These are phyloP conservation scores for Strongylocentrotus purpuratus DNA, from an alignment of 35 echinoderm and acorn worm species.

Conservation along the genomic window DNA sequence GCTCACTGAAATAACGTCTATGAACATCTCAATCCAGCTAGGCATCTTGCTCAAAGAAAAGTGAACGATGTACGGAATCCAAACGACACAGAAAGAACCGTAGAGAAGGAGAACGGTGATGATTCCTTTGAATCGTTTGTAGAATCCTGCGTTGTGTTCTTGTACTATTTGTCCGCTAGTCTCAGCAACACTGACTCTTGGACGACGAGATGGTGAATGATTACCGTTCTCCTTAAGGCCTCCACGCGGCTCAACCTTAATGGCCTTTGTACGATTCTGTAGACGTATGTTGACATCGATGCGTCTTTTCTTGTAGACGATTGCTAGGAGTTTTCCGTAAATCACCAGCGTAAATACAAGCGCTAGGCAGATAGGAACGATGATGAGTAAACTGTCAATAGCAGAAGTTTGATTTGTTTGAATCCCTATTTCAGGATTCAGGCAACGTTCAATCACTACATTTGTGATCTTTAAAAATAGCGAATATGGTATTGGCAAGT, in stretches of 20 bases:
- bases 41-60: neutral
- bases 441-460: neutral
- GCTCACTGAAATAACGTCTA: neutral
- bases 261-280: neutral
- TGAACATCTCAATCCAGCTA: neutral
- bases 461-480: neutral
- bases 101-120: constrained; percentile 4
- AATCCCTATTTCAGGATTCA: neutral
- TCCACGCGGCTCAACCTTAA: neutral
- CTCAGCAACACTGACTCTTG: neutral
- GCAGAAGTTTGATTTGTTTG: neutral
- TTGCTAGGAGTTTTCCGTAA: neutral
- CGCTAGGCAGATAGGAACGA: neutral
- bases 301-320: neutral
- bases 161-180: neutral
- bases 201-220: neutral
- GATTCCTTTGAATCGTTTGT: neutral
- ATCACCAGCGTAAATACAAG: neutral
- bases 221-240: neutral
- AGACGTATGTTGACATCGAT: neutral
- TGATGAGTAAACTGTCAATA: neutral
- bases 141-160: neutral
- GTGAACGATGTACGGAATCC: neutral
- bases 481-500: neutral
- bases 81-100: neutral